Evolutionary conservation across 2,797 vertebrate species (phyloP).

Genomic region (Chanos chanos): DNA sequence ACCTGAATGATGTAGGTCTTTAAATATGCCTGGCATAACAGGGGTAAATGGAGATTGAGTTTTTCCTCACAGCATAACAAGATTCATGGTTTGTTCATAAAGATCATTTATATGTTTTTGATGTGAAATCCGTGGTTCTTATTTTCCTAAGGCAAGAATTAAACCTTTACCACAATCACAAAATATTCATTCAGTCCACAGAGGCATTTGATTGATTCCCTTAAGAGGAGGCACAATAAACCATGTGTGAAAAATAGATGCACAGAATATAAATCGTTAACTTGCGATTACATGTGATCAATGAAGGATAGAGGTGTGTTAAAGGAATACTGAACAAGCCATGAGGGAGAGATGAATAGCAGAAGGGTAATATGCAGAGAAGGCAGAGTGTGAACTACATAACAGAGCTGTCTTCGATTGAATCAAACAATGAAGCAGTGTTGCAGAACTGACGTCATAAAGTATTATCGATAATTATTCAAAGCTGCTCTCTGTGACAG

Average conservation of each 20-base stretch:
- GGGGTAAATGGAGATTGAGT: no score
- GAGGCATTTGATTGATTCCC: slow-evolving; percentile 10
- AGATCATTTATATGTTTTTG: slow-evolving; percentile 1
- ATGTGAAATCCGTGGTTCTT: neutral
- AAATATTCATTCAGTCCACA: neutral
- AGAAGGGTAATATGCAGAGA: neutral
- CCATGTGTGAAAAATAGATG: slow-evolving; percentile 14
- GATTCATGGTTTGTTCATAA: no score
- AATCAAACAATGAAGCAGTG: neutral
- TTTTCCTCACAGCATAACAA: no score
- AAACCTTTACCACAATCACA: neutral
- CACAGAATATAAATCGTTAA: slow-evolving; percentile 24
- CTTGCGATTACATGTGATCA: slow-evolving; percentile 12
- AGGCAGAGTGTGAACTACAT: neutral
- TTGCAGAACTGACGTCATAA: neutral
- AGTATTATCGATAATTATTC: no score
- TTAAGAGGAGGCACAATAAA: slow-evolving; percentile 7
- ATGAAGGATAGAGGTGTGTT: slow-evolving; percentile 14
- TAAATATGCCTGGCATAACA: no score
- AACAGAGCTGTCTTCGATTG: neutral
- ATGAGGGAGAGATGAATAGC: neutral
- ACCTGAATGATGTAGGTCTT: no score
- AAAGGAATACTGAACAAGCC: slow-evolving; percentile 22
- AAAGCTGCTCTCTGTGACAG: no score
- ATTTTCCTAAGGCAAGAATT: slow-evolving; percentile 3